Evolutionary conservation across 1,140 invertebrate genomes (phyloP).

Genomic region (Drosophila mauritiana): DNA sequence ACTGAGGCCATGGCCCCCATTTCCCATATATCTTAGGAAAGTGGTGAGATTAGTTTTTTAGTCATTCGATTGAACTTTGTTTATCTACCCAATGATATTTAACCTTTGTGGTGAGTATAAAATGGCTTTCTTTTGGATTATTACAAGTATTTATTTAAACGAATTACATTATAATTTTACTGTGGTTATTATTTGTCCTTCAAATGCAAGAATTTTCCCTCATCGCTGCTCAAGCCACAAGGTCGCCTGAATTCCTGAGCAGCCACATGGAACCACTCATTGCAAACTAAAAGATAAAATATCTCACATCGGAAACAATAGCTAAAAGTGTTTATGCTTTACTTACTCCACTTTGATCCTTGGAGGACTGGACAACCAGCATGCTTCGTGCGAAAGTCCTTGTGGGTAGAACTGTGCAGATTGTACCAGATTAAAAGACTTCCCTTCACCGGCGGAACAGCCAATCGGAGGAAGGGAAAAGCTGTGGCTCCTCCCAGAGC

Average conservation of each 20-base stretch:
- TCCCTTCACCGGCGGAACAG: conserved; percentile 94
- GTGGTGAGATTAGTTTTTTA: conserved; percentile 18
- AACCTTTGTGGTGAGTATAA: conserved; percentile 2
- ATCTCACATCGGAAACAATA: conserved; percentile 66
- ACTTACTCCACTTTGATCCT: conserved; percentile 95
- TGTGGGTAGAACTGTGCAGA: conserved; percentile 94
- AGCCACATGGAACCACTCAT: conserved; percentile 96
- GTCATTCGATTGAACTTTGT: background rate
- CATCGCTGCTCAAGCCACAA: conserved; percentile 86
- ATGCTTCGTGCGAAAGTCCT: conserved; percentile 96
- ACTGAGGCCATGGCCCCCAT: conserved; percentile 39
- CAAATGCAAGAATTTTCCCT: conserved; percentile 23
- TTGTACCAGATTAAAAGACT: conserved; percentile 98
- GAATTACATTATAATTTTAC: background rate
- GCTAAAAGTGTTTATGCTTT: too few species aligned
- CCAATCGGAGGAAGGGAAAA: conserved; percentile 94
- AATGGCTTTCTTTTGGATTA: background rate
- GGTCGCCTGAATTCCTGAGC: conserved; percentile 94
- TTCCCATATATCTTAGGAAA: conserved; percentile 10
- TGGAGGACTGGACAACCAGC: conserved; percentile 98
- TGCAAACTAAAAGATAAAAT: conserved; percentile 88
- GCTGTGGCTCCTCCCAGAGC: conserved; percentile 98
- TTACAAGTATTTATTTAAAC: background rate
- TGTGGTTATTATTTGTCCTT: conserved; percentile 5
- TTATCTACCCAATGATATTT: background rate